These are phyloP conservation scores for Capromys pilorides DNA, from an alignment of 2,797 vertebrate genomes.

Conservation along the genomic window DNA sequence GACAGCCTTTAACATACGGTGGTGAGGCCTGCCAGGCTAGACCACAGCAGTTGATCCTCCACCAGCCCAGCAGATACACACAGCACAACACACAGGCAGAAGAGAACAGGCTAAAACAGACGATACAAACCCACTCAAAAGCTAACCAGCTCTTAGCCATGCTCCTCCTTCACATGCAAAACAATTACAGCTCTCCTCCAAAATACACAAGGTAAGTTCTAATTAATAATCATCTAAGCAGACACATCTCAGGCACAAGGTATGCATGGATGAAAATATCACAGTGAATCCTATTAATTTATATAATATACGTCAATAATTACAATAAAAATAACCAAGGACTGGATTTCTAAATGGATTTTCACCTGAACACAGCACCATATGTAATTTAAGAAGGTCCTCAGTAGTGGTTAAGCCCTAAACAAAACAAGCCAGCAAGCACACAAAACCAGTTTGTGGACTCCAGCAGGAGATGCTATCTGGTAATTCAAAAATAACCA, in stretches of 20 bases:
- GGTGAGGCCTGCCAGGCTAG: not conserved
- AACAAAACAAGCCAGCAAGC: slow-evolving; percentile 52
- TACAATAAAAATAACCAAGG: not conserved
- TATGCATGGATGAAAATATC: not conserved
- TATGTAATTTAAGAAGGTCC: slow-evolving; percentile 50
- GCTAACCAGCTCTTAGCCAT: not conserved
- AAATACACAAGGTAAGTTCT: not conserved
- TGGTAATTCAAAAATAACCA: slow-evolving; percentile 59
- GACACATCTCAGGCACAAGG: no score
- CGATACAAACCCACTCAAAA: not conserved
- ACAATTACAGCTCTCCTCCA: slow-evolving; percentile 14
- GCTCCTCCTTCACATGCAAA: not conserved
- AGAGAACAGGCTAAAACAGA: not conserved
- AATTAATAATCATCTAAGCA: not conserved
- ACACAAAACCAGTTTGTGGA: slow-evolving; percentile 33
- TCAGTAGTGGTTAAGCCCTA: not conserved
- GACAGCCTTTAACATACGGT: not conserved
- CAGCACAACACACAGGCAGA: not conserved
- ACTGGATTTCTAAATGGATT: slow-evolving; percentile 15
- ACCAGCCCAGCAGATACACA: not conserved
- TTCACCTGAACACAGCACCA: not conserved
- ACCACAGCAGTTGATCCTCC: not conserved
- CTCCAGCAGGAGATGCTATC: slow-evolving; percentile 52
- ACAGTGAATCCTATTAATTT: not conserved
- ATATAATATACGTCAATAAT: not conserved